A percentile compares a stretch with the other conserved stretches of the same genome.
Evolutionary conservation across 2,888 invertebrate genomes (phyloP).

Genomic region (Trissolcus japonicus): DNA sequence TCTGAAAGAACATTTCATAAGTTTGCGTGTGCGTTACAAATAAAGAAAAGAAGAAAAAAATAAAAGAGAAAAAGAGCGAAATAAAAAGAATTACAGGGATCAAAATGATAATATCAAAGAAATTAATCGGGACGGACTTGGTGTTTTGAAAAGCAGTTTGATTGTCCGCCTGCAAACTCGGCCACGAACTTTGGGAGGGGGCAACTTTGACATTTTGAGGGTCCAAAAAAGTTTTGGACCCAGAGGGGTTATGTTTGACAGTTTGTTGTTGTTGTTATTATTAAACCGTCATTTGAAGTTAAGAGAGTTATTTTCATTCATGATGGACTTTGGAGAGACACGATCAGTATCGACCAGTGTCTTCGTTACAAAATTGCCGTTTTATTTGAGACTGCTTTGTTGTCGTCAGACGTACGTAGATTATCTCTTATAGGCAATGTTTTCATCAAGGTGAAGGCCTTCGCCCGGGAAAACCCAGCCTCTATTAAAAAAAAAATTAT

Average conservation of each 20-base stretch:
- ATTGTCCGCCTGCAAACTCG: not conserved
- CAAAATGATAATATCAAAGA: too few relatives aligned
- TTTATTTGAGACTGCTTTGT: slow-evolving; percentile 56
- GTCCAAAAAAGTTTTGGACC: slow-evolving; percentile 17
- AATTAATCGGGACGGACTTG: slow-evolving; percentile 21
- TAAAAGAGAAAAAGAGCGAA: too few relatives aligned
- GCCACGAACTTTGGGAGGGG: slow-evolving; percentile 7
- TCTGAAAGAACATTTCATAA: slow-evolving; percentile 40
- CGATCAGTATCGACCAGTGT: slow-evolving; percentile 36
- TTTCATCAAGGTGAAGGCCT: slow-evolving; percentile 48
- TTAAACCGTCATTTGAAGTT: slow-evolving; percentile 11
- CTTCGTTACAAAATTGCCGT: slow-evolving; percentile 46
- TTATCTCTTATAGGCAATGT: slow-evolving; percentile 35
- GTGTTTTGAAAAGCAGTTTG: slow-evolving; percentile 21
- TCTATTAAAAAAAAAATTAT: not conserved
- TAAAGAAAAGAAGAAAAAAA: not conserved
- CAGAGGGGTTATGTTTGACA: slow-evolving; percentile 12
- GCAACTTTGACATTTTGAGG: slow-evolving; percentile 18
- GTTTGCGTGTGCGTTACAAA: slow-evolving; percentile 3
- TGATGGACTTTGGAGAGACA: slow-evolving; percentile 54
- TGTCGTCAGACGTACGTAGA: slow-evolving; percentile 51
- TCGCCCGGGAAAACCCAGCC: slow-evolving; percentile 8
- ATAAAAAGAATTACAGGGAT: too few relatives aligned
- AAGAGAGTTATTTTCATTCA: slow-evolving; percentile 31
- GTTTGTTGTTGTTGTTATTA: slow-evolving; percentile 16